These are phyloP conservation scores for Lerema accius DNA, from an alignment of 1,140 invertebrate species.

Conservation along the genomic window DNA sequence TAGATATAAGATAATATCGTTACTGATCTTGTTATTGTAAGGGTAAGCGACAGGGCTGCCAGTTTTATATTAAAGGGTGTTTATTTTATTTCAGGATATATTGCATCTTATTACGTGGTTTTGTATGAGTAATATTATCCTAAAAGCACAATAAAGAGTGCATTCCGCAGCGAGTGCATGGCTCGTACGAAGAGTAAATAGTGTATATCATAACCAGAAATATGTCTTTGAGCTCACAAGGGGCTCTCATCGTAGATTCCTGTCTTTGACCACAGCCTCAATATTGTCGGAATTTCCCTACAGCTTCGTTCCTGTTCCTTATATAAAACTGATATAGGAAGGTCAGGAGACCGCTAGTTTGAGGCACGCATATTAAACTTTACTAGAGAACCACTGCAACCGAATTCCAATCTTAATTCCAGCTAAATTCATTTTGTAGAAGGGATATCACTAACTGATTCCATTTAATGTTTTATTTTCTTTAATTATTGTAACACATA, in stretches of 20 bases:
- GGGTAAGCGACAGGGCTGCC: background rate
- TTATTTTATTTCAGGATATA: background rate
- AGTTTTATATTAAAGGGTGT: background rate
- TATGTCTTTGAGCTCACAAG: constrained; percentile 12
- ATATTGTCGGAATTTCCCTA: constrained; percentile 17
- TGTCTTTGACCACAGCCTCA: constrained; percentile 21
- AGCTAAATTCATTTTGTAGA: no score
- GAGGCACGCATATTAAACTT: background rate
- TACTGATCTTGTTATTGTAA: background rate
- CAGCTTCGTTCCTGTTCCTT: background rate
- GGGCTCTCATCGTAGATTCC: constrained; percentile 13
- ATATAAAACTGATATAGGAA: background rate
- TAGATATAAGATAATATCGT: background rate
- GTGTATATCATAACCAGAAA: constrained; percentile 5
- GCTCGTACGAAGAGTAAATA: background rate
- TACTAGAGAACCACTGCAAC: no score
- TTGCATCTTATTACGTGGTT: background rate
- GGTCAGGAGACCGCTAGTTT: background rate
- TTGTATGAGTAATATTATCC: background rate
- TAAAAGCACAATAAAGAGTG: background rate
- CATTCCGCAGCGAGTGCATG: background rate
- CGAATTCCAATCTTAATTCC: no score
- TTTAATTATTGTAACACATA: no score
- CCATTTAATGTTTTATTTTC: no score
- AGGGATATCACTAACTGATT: no score